These are phyloP conservation scores for Pollicipes pollicipes DNA, from an alignment of 1,140 invertebrate genomes.

Conservation along the genomic window DNA sequence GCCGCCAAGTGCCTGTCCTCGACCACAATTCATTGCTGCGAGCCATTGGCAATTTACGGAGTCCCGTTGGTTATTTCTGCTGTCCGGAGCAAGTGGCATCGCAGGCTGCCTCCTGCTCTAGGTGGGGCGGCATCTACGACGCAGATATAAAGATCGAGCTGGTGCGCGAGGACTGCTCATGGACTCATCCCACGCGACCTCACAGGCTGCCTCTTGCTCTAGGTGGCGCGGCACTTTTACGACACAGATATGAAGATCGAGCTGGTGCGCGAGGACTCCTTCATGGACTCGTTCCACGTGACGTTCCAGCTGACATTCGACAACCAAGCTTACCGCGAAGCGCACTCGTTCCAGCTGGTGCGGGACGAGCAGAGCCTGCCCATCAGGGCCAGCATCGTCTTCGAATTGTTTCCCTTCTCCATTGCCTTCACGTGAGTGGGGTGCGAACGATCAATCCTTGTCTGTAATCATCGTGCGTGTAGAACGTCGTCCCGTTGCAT, in stretches of 20 bases:
- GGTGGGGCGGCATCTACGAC: conserved; percentile 78
- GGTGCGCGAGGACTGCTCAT: conserved; percentile 63
- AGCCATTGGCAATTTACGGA: no score
- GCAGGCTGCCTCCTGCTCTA: no score
- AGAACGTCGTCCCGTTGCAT: no score
- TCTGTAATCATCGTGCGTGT: not conserved
- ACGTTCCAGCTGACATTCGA: conserved; percentile 87
- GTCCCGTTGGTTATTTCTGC: no score
- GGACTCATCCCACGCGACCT: no score
- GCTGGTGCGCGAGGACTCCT: conserved; percentile 60
- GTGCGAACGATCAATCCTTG: not conserved
- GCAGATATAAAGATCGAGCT: conserved; percentile 83
- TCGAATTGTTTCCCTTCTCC: conserved; percentile 95
- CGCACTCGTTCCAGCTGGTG: conserved; percentile 44
- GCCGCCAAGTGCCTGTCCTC: no score
- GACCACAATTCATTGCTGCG: no score
- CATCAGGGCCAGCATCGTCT: conserved; percentile 69
- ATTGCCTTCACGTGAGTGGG: conserved; percentile 69
- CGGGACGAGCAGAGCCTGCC: conserved; percentile 68
- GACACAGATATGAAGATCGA: conserved; percentile 83
- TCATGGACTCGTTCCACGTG: conserved; percentile 79
- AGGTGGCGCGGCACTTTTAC: conserved; percentile 78
- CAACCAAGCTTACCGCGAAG: conserved; percentile 47
- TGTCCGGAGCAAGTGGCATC: no score
- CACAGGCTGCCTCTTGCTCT: no score